These are phyloP conservation scores for Drosophila subpulchrella DNA, from an alignment of 1,140 invertebrate species.

Conservation along the genomic window DNA sequence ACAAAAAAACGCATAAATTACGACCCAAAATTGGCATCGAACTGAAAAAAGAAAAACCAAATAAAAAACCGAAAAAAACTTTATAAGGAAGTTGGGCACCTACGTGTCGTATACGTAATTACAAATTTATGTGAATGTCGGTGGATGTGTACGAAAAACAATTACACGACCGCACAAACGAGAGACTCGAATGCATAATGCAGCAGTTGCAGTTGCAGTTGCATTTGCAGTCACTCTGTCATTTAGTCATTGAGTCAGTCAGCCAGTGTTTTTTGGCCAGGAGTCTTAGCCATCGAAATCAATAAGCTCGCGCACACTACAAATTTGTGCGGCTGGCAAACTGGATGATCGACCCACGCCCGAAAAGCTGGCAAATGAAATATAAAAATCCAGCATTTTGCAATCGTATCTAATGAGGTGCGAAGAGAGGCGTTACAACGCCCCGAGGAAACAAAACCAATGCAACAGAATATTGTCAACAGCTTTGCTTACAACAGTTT, in stretches of 20 bases:
- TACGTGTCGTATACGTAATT: conserved; percentile 81
- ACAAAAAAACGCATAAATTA: conserved; percentile 75
- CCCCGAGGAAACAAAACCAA: conserved; percentile 30
- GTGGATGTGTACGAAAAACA: conserved; percentile 49
- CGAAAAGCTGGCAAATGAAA: conserved; percentile 12
- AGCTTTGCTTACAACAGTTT: conserved; percentile 76
- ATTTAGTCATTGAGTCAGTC: neutral
- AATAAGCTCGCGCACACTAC: conserved; percentile 73
- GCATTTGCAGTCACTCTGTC: conserved; percentile 28
- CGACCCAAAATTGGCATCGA: conserved; percentile 60
- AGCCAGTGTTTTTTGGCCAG: conserved; percentile 24
- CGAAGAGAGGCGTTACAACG: conserved; percentile 53
- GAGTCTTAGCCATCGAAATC: conserved; percentile 49
- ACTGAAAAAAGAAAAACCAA: conserved; percentile 1
- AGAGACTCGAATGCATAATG: conserved; percentile 54
- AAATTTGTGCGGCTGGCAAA: conserved; percentile 65
- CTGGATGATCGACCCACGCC: conserved; percentile 44
- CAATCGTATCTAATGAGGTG: conserved; percentile 71
- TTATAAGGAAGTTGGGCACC: conserved; percentile 75
- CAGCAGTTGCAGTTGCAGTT: conserved; percentile 49
- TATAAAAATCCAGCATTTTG: conserved; percentile 11
- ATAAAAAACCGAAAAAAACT: conserved; percentile 42
- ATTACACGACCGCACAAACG: conserved; percentile 35
- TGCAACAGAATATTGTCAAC: conserved; percentile 66
- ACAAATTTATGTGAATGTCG: conserved; percentile 76